phyloP scores from a whole-genome alignment of 2,797 vertebrate species.

The Naso thynnoides region DNA sequence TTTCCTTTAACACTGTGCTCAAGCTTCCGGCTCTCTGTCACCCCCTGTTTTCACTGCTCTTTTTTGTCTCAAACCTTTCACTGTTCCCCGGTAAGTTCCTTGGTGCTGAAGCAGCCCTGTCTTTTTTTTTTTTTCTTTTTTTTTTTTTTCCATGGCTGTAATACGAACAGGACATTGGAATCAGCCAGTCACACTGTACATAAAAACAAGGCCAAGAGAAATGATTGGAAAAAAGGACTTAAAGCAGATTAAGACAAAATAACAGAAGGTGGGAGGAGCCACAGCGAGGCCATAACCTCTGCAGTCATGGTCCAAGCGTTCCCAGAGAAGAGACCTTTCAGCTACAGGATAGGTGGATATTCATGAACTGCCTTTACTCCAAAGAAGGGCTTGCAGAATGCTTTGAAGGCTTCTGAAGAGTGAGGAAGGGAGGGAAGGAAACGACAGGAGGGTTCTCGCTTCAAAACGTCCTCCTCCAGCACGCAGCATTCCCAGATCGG shows the following conservation, averaged over 20 bases:
- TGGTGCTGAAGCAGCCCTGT: constrained; percentile 24
- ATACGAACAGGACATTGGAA: constrained; percentile 37
- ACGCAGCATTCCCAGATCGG: constrained; percentile 54
- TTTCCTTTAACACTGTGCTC: constrained; percentile 67
- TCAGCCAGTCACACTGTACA: constrained; percentile 59
- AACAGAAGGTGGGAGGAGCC: not conserved
- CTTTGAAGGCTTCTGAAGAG: constrained; percentile 27
- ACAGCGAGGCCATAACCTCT: constrained; percentile 28
- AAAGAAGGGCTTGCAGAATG: constrained; percentile 14
- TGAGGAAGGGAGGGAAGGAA: not conserved
- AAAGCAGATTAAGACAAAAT: not conserved
- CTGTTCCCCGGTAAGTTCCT: constrained; percentile 11
- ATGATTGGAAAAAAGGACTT: constrained; percentile 22
- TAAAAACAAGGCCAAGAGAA: constrained; percentile 38
- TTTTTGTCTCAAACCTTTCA: constrained; percentile 9
- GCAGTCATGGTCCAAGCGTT: constrained; percentile 34
- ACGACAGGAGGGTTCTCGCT: not conserved
- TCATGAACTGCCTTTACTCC: constrained; percentile 9
- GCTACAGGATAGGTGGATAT: constrained; percentile 11
- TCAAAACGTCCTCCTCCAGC: constrained; percentile 49
- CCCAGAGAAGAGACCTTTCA: constrained; percentile 9
- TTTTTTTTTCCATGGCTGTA: too few species aligned
- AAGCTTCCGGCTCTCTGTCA: constrained; percentile 46
- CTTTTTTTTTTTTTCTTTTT: too few species aligned
- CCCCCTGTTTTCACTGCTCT: constrained; percentile 39